Conservation (phyloP, 2,797 vertebrate genomes). For the Cercopithecus petaurista region DNA sequence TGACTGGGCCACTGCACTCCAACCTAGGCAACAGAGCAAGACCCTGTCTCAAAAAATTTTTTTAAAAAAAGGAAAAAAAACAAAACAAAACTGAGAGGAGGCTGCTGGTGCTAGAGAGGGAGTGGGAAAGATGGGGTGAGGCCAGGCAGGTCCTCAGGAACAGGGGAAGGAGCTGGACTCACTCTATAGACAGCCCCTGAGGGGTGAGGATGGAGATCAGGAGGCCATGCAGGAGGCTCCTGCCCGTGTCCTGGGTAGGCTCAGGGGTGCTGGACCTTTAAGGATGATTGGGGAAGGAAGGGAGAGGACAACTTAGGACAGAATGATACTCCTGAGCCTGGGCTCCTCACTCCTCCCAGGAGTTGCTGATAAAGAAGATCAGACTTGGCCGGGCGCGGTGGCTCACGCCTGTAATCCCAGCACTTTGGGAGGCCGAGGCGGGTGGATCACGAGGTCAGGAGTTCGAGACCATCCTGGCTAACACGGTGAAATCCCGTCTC, state of each 20-base stretch:
- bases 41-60: no score
- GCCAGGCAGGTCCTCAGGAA: background rate
- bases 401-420: no score
- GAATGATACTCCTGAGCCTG: background rate
- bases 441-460: no score
- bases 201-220: background rate
- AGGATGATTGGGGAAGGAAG: background rate
- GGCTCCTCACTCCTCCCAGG: background rate
- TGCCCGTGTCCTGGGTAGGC: background rate
- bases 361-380: background rate
- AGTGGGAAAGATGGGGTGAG: background rate
- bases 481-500: no score
- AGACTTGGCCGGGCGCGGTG: background rate
- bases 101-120: background rate
- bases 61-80: rapidly evolving
- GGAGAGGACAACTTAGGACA: no score
- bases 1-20: no score
- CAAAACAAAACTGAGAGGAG: background rate
- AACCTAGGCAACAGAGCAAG: no score
- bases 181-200: background rate
- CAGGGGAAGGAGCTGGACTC: background rate
- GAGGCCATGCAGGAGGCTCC: background rate
- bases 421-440: no score
- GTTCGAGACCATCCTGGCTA: no score
- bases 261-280: background rate